phyloP scores from a whole-genome alignment of 2,888 invertebrate species.

The Taphrorychus bicolor region DNA sequence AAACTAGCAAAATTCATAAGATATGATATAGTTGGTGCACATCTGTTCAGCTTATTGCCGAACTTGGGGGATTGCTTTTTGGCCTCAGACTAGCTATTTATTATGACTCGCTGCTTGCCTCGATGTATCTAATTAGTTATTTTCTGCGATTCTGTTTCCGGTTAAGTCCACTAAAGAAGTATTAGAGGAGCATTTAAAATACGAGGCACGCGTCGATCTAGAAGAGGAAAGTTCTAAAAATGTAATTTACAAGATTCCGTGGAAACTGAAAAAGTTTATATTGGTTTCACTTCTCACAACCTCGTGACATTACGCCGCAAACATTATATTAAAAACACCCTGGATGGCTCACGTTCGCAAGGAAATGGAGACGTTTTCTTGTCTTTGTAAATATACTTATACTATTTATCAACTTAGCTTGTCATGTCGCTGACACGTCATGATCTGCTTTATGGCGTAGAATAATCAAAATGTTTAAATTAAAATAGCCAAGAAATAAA shows the following conservation, averaged over 20 bases:
- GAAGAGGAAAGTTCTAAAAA: conserved; percentile 39
- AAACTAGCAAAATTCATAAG: conserved; percentile 51
- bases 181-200: conserved; percentile 6
- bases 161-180: background rate
- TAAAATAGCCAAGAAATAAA: background rate
- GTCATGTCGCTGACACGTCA: too few relatives aligned
- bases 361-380: background rate
- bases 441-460: too few relatives aligned
- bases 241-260: conserved; percentile 42
- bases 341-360: background rate
- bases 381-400: background rate
- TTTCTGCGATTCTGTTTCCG: background rate
- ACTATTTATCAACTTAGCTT: background rate
- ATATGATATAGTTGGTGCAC: conserved; percentile 53
- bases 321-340: conserved; percentile 32
- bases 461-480: too few relatives aligned
- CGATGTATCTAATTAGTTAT: conserved; percentile 43
- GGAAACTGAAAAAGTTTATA: conserved; percentile 39
- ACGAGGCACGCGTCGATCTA: conserved; percentile 9
- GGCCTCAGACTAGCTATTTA: conserved; percentile 51
- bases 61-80: conserved; percentile 53
- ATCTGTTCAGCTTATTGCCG: conserved; percentile 54
- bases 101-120: conserved; percentile 51
- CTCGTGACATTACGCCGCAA: conserved; percentile 37
- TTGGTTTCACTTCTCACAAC: conserved; percentile 39